Evolutionary conservation across 2,797 vertebrate species (phyloP), one percentile per base, ranked within the genome.

Genomic region (Poecilia gillii): DNA sequence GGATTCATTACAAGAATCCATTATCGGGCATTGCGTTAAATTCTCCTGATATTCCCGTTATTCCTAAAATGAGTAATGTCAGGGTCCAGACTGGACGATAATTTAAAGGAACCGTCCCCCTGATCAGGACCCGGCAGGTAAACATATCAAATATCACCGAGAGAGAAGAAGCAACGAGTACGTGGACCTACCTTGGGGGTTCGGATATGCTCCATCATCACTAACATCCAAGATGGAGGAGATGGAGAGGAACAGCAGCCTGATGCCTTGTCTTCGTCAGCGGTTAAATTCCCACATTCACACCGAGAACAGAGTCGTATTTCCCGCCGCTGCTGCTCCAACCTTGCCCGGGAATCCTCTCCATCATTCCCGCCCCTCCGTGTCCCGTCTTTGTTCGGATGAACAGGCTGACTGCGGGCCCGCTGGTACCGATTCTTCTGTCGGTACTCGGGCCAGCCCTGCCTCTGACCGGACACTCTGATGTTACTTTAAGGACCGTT

Each of bases 181-280:
- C n/a, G n/a, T 59, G 57, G 57, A 59, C 28, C 28, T 1, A 94
- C 94, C 93, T 95, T 95, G 59, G 94, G 94, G 18, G 94, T 94
- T 84, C 93, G 91, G 87, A 95, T 94, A 87, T 94, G 89, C 93
- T 95, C 94, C 94, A 95, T 95, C 94, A 95, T 95, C 93, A 92
- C 90, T 81, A 85, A 83, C 77, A 45, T 80, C 86, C 85, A 93
- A 93, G 86, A 94, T 91, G 93, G 91, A 73, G 92, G 93, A 84
- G 86, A 76, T 79, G 85, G 77, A 83, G 79, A 71, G n/a, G 46
- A 47, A 73, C 55, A 8, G 31, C 20, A 64, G 41, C 41, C 66
- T 73, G 76, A 28, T 25, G 82, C 14, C 45, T 73, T 51, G 4
- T 49, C 31, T 43, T 47, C 16, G 64, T 36, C 46, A 73, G 74